These are phyloP conservation scores for Corythaeola cristata DNA, from an alignment of 2,113 vertebrate genomes.

Conservation along the genomic window DNA sequence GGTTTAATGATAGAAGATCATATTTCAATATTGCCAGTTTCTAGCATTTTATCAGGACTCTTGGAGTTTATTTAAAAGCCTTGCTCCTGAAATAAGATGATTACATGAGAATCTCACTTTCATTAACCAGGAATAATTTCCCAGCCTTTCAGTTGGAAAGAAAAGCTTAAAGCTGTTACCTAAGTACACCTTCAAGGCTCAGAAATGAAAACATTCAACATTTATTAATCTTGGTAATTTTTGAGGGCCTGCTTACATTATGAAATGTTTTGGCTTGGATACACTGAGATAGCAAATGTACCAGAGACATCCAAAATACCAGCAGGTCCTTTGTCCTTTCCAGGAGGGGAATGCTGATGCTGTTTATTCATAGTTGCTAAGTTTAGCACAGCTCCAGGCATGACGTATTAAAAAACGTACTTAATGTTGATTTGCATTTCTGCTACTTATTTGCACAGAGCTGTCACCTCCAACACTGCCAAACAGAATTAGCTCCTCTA, in stretches of 20 bases:
- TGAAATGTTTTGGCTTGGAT: not conserved
- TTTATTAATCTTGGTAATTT: constrained; percentile 17
- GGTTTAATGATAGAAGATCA: not conserved
- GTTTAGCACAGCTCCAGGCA: constrained; percentile 40
- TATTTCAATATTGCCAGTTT: not conserved
- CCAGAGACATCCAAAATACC: not conserved
- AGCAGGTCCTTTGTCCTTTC: not conserved
- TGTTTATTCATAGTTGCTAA: constrained; percentile 40
- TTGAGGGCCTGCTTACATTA: not conserved
- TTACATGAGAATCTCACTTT: constrained; percentile 7
- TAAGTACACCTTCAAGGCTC: constrained; percentile 34
- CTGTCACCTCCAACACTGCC: not conserved
- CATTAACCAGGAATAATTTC: constrained; percentile 49
- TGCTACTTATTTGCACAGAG: constrained; percentile 2
- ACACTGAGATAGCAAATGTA: not conserved
- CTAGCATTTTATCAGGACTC: not conserved
- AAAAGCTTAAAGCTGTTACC: not conserved
- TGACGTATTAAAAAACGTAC: not conserved
- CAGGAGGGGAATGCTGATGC: not conserved
- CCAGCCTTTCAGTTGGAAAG: constrained; percentile 19
- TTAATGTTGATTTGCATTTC: constrained; percentile 22
- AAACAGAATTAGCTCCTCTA: not conserved
- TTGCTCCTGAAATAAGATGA: constrained; percentile 35
- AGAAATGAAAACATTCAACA: not conserved
- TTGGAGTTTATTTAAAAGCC: constrained; percentile 44